Conservation (phyloP, 2,888 invertebrate species). For the Enchytraeus crypticus region DNA sequence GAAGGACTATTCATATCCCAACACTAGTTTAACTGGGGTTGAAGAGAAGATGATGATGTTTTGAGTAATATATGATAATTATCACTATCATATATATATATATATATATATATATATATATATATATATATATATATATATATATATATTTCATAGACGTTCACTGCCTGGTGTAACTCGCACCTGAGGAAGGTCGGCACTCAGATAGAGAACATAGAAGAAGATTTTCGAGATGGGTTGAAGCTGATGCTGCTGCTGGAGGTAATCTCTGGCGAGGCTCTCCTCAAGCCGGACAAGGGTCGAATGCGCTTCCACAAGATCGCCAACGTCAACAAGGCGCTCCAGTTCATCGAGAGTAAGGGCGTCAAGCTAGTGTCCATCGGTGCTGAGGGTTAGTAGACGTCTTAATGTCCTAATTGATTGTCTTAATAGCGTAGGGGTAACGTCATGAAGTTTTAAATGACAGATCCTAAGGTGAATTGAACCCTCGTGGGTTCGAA, state of each 20-base stretch:
- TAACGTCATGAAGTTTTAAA: too few relatives aligned
- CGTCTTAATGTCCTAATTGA: too few relatives aligned
- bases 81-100: too few relatives aligned
- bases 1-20: too few relatives aligned
- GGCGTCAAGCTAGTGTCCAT: slow-evolving; percentile 97
- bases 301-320: slow-evolving; percentile 98
- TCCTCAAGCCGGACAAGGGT: slow-evolving; percentile 98
- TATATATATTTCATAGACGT: slow-evolving; percentile 64
- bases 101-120: too few relatives aligned
- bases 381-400: slow-evolving; percentile 82
- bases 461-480: too few relatives aligned
- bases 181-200: slow-evolving; percentile 98
- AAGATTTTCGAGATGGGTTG: slow-evolving; percentile 98
- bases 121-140: too few relatives aligned
- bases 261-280: slow-evolving; percentile 87
- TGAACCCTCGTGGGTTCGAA: too few relatives aligned
- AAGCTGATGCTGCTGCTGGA: slow-evolving; percentile 97
- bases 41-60: too few relatives aligned
- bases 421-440: too few relatives aligned
- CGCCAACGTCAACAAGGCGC: slow-evolving; percentile 98
- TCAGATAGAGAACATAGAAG: slow-evolving; percentile 96
- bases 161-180: slow-evolving; percentile 99
- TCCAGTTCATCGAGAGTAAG: slow-evolving; percentile 97
- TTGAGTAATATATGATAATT: too few relatives aligned
- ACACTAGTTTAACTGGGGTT: too few relatives aligned